Base-by-base conservation (phyloP, 92 coral and sea anemone species). In the Micromussa lordhowensis region DNA sequence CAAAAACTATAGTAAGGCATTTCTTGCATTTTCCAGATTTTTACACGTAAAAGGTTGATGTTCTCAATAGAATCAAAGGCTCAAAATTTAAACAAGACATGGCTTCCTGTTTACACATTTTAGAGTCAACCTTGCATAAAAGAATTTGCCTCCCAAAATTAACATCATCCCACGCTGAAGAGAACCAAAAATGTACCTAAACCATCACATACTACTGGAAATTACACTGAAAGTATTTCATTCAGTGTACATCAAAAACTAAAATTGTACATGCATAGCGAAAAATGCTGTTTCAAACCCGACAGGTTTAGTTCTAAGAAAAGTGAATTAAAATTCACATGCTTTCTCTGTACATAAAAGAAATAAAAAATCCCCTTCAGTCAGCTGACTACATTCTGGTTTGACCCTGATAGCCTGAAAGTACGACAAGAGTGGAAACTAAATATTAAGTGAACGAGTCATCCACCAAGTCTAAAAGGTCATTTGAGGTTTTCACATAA, bases 31-130 rank as follows among this genome's bases (percentile, higher is more conserved):
- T 66, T 66, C 34, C 2, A 14, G 71, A 11, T 9, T 28, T 66
- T 0, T 66, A 34, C 32, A 28, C 29, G 71, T 66, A 66, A 66
- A 66, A 26, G 14, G 71, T 66, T 66, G 71, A 66, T 28, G 69
- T 64, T 64, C 14, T 64, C 13, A 72, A 72, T 3, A 29, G 34
- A 73, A 73, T 17, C 5, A 73, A 22, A 19, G 78, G 21, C 53
- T 36, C 26, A 35, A 73, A 73, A 73, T 35, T 35, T 35, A 73
- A 84, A n/a, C 21, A 38, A 84, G 81, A 38, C 32, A 75, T 34
- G 57, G 68, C 88, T 84, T 84, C 88, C 81, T 84, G 88, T 84
- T 84, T 75, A 84, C 81, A 82, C n/a, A 29, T 68, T 48, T 35
- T 24, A 30, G 10, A 26, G 73, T 28, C 87, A 71, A 29, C 53